Evolutionary conservation across 2,797 vertebrate genomes (phyloP), one percentile per base, ranked within the genome.

Genomic region (Hoplostethus mediterraneus): DNA sequence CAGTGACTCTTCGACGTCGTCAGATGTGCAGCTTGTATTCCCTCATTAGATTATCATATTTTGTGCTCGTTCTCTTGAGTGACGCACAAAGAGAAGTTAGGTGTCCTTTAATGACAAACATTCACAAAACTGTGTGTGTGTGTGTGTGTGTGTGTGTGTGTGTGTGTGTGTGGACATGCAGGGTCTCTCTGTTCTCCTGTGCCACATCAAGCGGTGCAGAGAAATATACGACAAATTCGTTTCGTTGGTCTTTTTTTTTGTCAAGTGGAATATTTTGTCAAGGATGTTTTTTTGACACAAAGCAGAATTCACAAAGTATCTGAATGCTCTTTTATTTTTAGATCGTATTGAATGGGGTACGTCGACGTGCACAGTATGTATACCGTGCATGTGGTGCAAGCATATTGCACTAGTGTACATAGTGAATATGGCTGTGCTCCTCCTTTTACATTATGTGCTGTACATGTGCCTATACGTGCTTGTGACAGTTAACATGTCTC

Each of bases 1-100:
- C 92, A 90, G 82, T 90, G 93, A 91, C 93, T 92, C 82, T 92
- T 73, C 82, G 91, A 33, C 77, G 88, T 93, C 91, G 93, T 96
- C 89, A 94, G 88, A 94, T 93, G 87, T 91, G 87, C 90, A 80
- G 89, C 89, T 91, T 86, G 91, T 93, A 82, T 91, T 92, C 83
- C 90, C 90, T 95, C 89, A 92, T 95, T 94, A 94, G 89, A 93
- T 92, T 93, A 85, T 93, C 71, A 92, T 93, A 55, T 94, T 93
- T 84, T 89, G 89, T 75, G 74, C 69, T 87, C 87, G 81, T 83
- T 79, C 83, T 62, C 38, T 55, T 90, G 82, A 87, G 87, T 90
- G 91, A 87, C 90, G 65, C 88, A 84, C 58, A 82, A 86, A 88
- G 86, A 91, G 83, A 91, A 90, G 81, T 83, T 77, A 52, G 59